phyloP scores from a whole-genome alignment of 2,113 vertebrate genomes.

The Sardina pilchardus region DNA sequence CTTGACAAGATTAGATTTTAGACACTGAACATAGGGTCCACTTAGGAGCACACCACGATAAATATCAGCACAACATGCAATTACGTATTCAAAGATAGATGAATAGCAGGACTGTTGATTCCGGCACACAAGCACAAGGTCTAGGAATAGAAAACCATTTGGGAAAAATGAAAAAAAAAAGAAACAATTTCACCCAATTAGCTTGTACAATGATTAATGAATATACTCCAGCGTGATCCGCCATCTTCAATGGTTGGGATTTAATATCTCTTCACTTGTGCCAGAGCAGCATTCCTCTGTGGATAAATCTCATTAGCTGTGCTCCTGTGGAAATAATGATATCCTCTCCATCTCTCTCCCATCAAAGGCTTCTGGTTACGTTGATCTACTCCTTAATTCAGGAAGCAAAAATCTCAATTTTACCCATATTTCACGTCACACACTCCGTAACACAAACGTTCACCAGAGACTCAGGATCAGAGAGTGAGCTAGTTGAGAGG shows the following conservation, averaged over 20 bases:
- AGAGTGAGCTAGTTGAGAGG: background rate
- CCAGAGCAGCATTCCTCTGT: constrained; percentile 24
- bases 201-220: constrained; percentile 53
- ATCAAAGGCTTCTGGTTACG: constrained; percentile 51
- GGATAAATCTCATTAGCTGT: constrained; percentile 55
- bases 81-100: background rate
- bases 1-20: background rate
- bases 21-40: background rate
- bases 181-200: constrained; percentile 61
- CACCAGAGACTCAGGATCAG: background rate
- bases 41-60: constrained; percentile 39
- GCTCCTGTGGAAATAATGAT: constrained; percentile 47
- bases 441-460: constrained; percentile 31
- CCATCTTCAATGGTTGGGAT: constrained; percentile 55
- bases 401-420: background rate
- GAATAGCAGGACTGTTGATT: constrained; percentile 25
- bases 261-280: constrained; percentile 51
- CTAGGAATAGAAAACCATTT: constrained; percentile 52
- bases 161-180: constrained; percentile 54
- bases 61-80: constrained; percentile 49
- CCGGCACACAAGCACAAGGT: constrained; percentile 27
- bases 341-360: constrained; percentile 22
- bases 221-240: constrained; percentile 55
- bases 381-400: constrained; percentile 40
- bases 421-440: constrained; percentile 39